phyloP scores from a whole-genome alignment of 2,888 invertebrate genomes.

The Bombyx huttoni region DNA sequence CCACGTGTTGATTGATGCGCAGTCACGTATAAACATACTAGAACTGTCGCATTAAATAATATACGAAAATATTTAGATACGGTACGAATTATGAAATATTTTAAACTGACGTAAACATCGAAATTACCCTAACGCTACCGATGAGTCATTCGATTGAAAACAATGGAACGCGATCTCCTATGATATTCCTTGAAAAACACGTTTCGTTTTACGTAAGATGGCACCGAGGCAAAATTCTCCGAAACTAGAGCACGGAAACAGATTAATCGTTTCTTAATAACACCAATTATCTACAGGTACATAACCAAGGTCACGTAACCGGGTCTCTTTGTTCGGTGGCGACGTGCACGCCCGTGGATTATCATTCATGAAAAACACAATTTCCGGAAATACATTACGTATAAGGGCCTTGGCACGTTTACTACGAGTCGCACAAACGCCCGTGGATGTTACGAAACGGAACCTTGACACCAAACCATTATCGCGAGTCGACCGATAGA shows the following conservation, averaged over 20 bases:
- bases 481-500: conserved; percentile 56
- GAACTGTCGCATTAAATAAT: conserved; percentile 15
- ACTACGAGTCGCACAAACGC: conserved; percentile 23
- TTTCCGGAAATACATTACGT: conserved; percentile 32
- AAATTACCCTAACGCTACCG: neutral
- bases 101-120: neutral
- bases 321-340: conserved; percentile 25
- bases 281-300: conserved; percentile 48
- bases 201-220: conserved; percentile 30
- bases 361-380: conserved; percentile 19
- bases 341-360: conserved; percentile 13
- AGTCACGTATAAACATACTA: neutral
- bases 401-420: conserved; percentile 53
- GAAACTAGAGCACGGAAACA: conserved; percentile 55
- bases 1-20: conserved; percentile 13
- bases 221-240: conserved; percentile 20
- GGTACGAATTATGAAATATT: neutral
- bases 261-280: conserved; percentile 68
- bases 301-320: conserved; percentile 40
- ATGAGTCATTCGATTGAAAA: neutral
- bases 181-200: conserved; percentile 26
- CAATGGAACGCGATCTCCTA: neutral
- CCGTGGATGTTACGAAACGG: conserved; percentile 41
- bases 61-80: conserved; percentile 7
- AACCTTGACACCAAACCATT: conserved; percentile 67